These are phyloP conservation scores for Chrysaora quinquecirrha DNA, from an alignment of 30 jellyfish, hydroid and myxozoan species.

Conservation along the genomic window DNA sequence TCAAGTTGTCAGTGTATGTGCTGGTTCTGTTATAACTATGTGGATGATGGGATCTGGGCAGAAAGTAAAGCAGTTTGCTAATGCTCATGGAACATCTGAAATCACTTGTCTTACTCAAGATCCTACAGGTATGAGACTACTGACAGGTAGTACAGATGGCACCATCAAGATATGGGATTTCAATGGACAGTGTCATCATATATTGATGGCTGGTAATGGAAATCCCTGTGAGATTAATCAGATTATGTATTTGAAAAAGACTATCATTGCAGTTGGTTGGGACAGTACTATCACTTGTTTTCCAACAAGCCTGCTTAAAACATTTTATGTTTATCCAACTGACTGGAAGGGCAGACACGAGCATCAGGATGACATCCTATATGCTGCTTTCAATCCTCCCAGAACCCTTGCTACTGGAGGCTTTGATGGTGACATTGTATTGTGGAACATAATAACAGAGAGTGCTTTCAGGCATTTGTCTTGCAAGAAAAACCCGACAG, in stretches of 20 bases:
- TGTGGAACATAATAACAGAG: slow-evolving; percentile 85
- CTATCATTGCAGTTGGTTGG: slow-evolving; percentile 88
- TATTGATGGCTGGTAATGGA: slow-evolving; percentile 84
- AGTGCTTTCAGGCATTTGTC: slow-evolving; percentile 70
- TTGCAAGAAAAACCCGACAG: slow-evolving; percentile 36
- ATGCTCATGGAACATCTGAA: slow-evolving; percentile 97
- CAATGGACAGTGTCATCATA: slow-evolving; percentile 87
- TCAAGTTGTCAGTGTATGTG: slow-evolving; percentile 89
- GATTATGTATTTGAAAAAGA: slow-evolving; percentile 64
- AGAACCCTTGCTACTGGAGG: slow-evolving; percentile 86
- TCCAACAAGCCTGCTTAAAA: slow-evolving; percentile 57
- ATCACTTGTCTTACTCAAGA: slow-evolving; percentile 81
- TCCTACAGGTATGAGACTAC: slow-evolving; percentile 66
- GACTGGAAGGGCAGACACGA: slow-evolving; percentile 87
- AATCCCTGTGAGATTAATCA: slow-evolving; percentile 86
- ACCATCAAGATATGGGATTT: slow-evolving; percentile 92
- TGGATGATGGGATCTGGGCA: slow-evolving; percentile 97
- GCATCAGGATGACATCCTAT: slow-evolving; percentile 86
- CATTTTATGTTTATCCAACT: slow-evolving; percentile 72
- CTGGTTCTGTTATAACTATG: slow-evolving; percentile 83
- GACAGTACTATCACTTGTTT: slow-evolving; percentile 67
- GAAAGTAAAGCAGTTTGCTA: slow-evolving; percentile 88
- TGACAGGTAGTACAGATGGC: slow-evolving; percentile 97
- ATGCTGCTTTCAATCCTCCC: slow-evolving; percentile 81
- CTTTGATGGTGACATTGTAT: slow-evolving; percentile 89